Evolutionary conservation across 37 sponge, comb jelly and placozoan genomes (phyloP).

Genomic region (Lycopodina hypogea): DNA sequence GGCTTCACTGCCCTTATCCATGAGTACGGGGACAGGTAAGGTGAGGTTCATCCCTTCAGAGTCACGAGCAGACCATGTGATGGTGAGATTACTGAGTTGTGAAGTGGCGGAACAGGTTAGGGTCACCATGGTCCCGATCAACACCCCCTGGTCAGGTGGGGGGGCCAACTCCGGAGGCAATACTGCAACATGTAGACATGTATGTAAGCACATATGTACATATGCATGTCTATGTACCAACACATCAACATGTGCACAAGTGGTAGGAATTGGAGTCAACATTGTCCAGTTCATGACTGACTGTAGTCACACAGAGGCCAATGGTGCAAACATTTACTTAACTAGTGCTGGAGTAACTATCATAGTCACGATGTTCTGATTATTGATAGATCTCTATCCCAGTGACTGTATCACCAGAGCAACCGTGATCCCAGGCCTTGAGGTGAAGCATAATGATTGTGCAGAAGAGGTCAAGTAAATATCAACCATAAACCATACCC

Average conservation of each 20-base stretch:
- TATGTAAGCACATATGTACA: background rate
- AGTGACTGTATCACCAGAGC: too few species aligned
- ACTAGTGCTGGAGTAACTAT: too few species aligned
- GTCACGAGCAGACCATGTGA: background rate
- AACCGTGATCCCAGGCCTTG: too few species aligned
- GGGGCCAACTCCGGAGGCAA: background rate
- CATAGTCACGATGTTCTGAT: too few species aligned
- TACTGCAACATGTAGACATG: background rate
- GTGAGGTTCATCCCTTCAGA: background rate
- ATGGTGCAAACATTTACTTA: too few species aligned
- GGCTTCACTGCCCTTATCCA: background rate
- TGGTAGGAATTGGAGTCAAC: too few species aligned
- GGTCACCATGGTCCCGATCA: conserved; percentile 3
- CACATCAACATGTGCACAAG: conserved; percentile 7
- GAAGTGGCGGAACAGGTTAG: conserved; percentile 21
- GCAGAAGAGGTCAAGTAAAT: too few species aligned
- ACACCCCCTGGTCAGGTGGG: background rate
- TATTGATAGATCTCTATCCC: too few species aligned
- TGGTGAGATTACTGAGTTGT: background rate
- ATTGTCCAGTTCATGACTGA: too few species aligned
- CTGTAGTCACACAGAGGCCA: too few species aligned
- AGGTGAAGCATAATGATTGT: too few species aligned
- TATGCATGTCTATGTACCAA: background rate
- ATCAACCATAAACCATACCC: too few species aligned
- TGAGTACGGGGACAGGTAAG: background rate